Base-by-base conservation (phyloP, 2,113 vertebrate species). In the Chaetura pelagica region DNA sequence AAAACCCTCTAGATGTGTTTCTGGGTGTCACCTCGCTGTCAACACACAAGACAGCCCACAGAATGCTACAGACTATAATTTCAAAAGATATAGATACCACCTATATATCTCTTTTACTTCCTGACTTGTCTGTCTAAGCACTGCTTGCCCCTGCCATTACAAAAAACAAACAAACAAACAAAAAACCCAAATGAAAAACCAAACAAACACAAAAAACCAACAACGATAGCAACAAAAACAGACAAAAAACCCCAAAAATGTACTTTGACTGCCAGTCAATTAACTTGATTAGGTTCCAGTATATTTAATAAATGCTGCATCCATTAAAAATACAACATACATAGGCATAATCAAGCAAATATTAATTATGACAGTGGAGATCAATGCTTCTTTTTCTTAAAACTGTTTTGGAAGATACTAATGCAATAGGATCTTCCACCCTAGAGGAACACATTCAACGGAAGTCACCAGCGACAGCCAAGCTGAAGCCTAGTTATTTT, bases 221-320 rank as follows among this genome's bases (percentile, higher is more conserved):
- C 5, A 24, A 72, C 59, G 1, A 9, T 20, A 48, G 10, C 27
- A 24, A 11, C n/a, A 48, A n/a, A 8, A 32, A 10, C 0, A 54
- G 77, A 8, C 49, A 24, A 52, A 63, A 75, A 59, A 1, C 9
- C 21, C 9, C 21, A 67, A 64, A 57, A 57, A 46, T 21, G 13
- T 79, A 16, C 9, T 83, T 89, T 59, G 22, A 59, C 10, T 58
- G 46, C 11, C 3, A 7, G 21, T 71, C 55, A 87, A 17, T 73
- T 76, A 24, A 32, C 15, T 64, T 32, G 4, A 51, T 34, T 51
- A 34, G 38, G 18, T 75, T 61, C 68, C 58, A 54, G 21, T 64
- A 49, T 67, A 54, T 91, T 87, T 84, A 64, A 49, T 54, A 72
- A 78, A 57, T 26, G 6, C 27, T 72, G 19, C 29, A 32, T 78